A percentile compares a stretch with the other conserved stretches of the same genome.
Conservation (phyloP, 2,888 invertebrate genomes). For the Xylocampa areola region DNA sequence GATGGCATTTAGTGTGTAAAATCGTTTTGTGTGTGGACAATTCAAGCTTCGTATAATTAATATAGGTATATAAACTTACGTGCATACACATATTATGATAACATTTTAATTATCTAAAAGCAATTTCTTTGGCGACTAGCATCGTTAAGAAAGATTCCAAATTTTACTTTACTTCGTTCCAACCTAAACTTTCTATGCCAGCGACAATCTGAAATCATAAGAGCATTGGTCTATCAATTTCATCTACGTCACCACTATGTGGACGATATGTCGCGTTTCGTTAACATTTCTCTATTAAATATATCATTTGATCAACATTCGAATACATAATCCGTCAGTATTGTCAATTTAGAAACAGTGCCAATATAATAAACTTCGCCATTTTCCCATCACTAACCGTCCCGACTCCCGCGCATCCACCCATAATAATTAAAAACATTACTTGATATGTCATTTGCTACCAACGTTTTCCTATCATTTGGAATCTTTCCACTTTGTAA, state of each 20-base stretch:
- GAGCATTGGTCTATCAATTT: constrained; percentile 53
- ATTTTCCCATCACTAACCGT: constrained; percentile 81
- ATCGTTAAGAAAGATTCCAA: constrained; percentile 89
- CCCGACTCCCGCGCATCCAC: constrained; percentile 60
- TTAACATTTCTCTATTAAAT: constrained; percentile 87
- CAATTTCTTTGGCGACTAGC: constrained; percentile 86
- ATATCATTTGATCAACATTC: constrained; percentile 83
- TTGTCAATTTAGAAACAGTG: constrained; percentile 84
- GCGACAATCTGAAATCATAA: constrained; percentile 45
- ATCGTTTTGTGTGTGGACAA: constrained; percentile 88
- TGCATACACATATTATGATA: constrained; percentile 84
- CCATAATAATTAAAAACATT: constrained; percentile 82
- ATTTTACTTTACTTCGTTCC: constrained; percentile 66
- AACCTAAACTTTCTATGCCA: constrained; percentile 52
- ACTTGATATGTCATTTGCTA: constrained; percentile 89
- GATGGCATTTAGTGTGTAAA: constrained; percentile 87
- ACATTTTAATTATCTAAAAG: constrained; percentile 86
- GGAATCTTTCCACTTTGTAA: constrained; percentile 87
- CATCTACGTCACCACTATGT: constrained; percentile 81
- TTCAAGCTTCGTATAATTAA: constrained; percentile 87
- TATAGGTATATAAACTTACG: constrained; percentile 80
- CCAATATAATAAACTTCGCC: constrained; percentile 70
- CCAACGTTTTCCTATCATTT: constrained; percentile 80
- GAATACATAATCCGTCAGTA: constrained; percentile 78
- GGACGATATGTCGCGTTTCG: constrained; percentile 85